Percentiles rank a stretch among this genome's conserved stretches.
Evolutionary conservation across 2,113 vertebrate species (phyloP).

Genomic region (Monopterus albus): DNA sequence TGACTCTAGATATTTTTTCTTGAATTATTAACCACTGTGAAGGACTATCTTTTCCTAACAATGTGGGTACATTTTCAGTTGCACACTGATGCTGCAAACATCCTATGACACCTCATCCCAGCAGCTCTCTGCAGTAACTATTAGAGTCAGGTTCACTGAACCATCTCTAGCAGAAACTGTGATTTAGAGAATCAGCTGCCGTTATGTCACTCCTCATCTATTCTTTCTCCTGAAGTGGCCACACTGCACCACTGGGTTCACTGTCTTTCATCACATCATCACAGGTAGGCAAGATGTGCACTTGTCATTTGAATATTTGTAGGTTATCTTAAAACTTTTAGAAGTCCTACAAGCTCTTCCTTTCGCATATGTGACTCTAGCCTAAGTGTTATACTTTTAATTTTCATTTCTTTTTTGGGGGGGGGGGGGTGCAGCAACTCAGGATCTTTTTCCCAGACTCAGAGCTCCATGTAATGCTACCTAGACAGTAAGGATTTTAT

Average conservation of each 20-base stretch:
- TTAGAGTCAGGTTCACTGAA: conserved; percentile 40
- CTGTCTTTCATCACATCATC: conserved; percentile 1
- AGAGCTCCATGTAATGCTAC: no score
- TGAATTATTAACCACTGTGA: no score
- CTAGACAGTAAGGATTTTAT: no score
- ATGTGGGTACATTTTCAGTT: no score
- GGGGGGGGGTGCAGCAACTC: no score
- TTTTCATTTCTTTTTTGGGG: no score
- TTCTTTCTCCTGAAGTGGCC: conserved; percentile 15
- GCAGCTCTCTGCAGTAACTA: conserved; percentile 4
- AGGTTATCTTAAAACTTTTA: neutral
- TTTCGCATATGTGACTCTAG: no score
- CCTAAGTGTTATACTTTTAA: no score
- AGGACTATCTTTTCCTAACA: no score
- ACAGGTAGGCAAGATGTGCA: neutral
- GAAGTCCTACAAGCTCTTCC: neutral
- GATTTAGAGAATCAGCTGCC: conserved; percentile 45
- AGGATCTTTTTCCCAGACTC: no score
- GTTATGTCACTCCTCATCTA: conserved; percentile 39
- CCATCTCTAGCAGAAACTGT: conserved; percentile 18
- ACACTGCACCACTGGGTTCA: neutral
- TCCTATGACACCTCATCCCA: conserved; percentile 12
- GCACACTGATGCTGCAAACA: conserved; percentile 19
- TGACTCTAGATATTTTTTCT: no score
- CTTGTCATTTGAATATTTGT: neutral